Evolutionary conservation across 2,113 vertebrate species (phyloP).

Genomic region (Tylochromis polylepis): DNA sequence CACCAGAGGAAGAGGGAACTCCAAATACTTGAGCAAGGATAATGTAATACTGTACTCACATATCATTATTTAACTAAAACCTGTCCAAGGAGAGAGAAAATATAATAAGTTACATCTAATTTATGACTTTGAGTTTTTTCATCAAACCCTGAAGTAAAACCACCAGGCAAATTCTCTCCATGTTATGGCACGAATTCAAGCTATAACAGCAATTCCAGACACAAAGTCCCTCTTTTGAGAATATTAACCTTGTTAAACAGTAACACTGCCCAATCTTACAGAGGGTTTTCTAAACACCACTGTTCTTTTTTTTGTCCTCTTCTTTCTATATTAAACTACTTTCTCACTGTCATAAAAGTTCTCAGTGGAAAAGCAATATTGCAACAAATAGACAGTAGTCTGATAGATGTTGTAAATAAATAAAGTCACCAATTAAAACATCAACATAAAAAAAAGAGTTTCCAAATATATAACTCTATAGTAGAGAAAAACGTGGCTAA

Average conservation of each 20-base stretch:
- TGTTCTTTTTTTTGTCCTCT: neutral
- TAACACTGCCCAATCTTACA: neutral
- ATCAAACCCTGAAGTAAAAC: neutral
- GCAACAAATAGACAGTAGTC: neutral
- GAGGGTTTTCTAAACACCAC: neutral
- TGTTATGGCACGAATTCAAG: neutral
- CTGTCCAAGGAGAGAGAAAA: neutral
- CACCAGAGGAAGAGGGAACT: neutral
- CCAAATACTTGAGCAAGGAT: neutral
- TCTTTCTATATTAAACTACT: slow-evolving; percentile 13
- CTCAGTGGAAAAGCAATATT: neutral
- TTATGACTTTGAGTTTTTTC: neutral
- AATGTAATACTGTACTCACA: neutral
- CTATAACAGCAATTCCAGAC: neutral
- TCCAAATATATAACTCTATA: slow-evolving; percentile 4
- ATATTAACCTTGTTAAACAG: slow-evolving; percentile 11
- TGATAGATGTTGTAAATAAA: neutral
- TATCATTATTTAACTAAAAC: neutral
- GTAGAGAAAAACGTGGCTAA: slow-evolving; percentile 39
- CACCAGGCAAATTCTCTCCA: neutral
- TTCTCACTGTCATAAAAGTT: neutral
- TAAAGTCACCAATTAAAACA: neutral
- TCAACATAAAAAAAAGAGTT: neutral
- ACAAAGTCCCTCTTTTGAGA: neutral
- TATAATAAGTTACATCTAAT: neutral